These are phyloP conservation scores for Oreortyx pictus DNA, from an alignment of 2,797 vertebrate genomes.

Conservation along the genomic window DNA sequence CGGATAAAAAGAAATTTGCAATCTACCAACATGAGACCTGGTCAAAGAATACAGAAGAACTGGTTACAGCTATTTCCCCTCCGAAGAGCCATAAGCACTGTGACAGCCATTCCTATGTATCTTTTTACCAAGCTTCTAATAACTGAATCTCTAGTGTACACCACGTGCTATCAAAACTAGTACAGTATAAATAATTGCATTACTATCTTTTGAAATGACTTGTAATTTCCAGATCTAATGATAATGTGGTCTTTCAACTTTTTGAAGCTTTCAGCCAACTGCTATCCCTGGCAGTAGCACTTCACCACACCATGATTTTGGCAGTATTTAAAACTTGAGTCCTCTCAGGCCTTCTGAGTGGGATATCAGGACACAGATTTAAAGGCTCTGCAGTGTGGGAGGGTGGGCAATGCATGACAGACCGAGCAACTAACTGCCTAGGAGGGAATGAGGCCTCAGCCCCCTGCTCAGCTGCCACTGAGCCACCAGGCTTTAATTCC, in stretches of 20 bases:
- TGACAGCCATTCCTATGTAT: not conserved
- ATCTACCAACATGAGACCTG: not conserved
- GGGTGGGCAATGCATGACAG: not conserved
- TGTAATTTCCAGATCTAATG: not conserved
- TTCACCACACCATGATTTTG: not conserved
- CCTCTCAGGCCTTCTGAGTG: not conserved
- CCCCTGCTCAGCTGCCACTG: not conserved
- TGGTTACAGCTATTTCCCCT: not conserved
- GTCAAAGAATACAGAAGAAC: not conserved
- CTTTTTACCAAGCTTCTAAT: not conserved
- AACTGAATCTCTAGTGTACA: not conserved
- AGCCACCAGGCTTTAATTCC: not conserved
- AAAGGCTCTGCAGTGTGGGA: not conserved
- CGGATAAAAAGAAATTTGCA: not conserved
- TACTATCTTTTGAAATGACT: not conserved
- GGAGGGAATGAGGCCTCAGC: rapidly evolving
- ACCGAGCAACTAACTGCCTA: not conserved
- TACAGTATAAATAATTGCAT: not conserved
- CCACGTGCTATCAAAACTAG: not conserved
- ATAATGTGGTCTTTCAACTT: rapidly evolving
- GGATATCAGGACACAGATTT: not conserved
- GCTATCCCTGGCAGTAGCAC: not conserved
- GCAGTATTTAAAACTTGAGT: not conserved
- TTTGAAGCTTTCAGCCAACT: not conserved
- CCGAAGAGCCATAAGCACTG: not conserved